Evolutionary conservation across 2,113 vertebrate species (phyloP).

Genomic region (Alosa alosa): DNA sequence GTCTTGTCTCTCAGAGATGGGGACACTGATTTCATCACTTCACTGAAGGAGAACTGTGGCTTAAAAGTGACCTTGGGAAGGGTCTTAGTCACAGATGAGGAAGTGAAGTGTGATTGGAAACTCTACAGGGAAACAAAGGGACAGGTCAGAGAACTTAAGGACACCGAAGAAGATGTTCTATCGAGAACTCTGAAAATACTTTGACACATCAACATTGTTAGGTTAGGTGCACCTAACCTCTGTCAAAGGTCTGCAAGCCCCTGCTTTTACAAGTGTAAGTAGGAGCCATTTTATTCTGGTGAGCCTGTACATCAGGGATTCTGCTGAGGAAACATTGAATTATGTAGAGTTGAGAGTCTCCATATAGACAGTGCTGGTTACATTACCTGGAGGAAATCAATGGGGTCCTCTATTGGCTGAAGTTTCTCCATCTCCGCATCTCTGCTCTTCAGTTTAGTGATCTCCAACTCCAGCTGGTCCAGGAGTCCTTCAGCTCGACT

Average conservation of each 20-base stretch:
- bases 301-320: too few species aligned
- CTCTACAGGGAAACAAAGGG: neutral
- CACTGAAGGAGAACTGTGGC: neutral
- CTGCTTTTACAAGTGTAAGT: too few species aligned
- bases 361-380: neutral
- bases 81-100: neutral
- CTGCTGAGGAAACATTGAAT: too few species aligned
- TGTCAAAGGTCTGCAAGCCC: too few species aligned
- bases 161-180: too few species aligned
- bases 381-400: neutral
- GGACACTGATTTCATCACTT: neutral
- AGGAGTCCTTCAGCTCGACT: slow-evolving; percentile 15
- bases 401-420: neutral
- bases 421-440: neutral
- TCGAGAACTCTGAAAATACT: too few species aligned
- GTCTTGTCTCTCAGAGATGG: neutral
- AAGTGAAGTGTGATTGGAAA: neutral
- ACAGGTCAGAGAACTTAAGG: neutral
- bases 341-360: too few species aligned
- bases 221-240: too few species aligned
- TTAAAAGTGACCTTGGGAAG: neutral
- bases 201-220: too few species aligned
- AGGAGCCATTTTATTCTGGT: too few species aligned
- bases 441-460: neutral
- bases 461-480: slow-evolving; percentile 4